Evolutionary conservation across 2,113 vertebrate genomes (phyloP).

Genomic region (Cariama cristata): DNA sequence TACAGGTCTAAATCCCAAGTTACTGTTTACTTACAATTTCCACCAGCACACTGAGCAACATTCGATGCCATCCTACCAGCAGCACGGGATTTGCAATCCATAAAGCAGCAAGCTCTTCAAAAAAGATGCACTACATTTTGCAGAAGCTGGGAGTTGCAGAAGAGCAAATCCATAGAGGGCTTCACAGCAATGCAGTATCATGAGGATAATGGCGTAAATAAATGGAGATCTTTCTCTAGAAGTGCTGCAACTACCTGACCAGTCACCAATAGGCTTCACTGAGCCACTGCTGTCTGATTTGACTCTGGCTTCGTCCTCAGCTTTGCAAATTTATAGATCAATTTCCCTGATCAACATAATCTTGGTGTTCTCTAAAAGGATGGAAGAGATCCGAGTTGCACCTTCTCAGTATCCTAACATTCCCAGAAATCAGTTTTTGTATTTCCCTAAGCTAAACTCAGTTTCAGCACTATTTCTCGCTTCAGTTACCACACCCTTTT

Average conservation of each 20-base stretch:
- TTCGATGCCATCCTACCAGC: not conserved
- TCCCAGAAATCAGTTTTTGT: not conserved
- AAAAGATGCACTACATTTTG: accelerated
- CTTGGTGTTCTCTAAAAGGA: not conserved
- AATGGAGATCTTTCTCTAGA: not conserved
- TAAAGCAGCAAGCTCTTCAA: not conserved
- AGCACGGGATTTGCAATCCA: not conserved
- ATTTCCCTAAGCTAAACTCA: not conserved
- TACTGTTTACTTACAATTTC: not conserved
- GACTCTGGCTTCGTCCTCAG: not conserved
- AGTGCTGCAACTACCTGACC: not conserved
- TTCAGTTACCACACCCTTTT: not conserved
- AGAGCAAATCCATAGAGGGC: not conserved
- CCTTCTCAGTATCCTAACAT: not conserved
- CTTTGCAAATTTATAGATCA: not conserved
- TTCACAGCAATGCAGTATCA: not conserved
- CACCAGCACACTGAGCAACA: not conserved
- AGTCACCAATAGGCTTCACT: not conserved
- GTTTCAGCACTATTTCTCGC: not conserved
- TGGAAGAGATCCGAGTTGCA: not conserved
- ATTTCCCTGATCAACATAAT: not conserved
- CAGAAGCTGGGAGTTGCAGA: not conserved
- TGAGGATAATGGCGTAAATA: not conserved
- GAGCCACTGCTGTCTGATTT: not conserved
- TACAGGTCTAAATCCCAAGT: not conserved